Evolutionary conservation across 2,113 vertebrate species (phyloP).

Genomic region (Sander vitreus): DNA sequence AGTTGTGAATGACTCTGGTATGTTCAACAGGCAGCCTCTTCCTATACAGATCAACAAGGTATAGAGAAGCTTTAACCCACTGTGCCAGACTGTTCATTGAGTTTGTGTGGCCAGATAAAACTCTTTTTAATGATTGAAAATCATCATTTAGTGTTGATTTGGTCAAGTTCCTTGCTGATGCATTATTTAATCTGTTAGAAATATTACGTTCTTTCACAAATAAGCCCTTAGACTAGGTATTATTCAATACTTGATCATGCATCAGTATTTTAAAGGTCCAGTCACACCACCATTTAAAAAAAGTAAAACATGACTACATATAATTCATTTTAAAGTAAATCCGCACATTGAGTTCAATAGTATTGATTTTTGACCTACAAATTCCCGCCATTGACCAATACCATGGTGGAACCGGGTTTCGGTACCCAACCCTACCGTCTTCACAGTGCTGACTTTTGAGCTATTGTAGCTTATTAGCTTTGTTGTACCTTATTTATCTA

Average conservation of each 20-base stretch:
- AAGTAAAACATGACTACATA: neutral
- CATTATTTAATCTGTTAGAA: neutral
- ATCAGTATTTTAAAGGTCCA: neutral
- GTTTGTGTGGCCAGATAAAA: neutral
- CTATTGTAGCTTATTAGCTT: neutral
- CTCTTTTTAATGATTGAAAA: neutral
- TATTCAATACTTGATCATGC: neutral
- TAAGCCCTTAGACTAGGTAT: neutral
- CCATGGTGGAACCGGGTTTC: too few species aligned
- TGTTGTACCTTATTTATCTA: neutral
- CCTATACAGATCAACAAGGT: slow-evolving; percentile 25
- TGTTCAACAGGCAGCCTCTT: slow-evolving; percentile 25
- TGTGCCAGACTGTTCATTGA: neutral
- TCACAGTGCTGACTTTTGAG: neutral
- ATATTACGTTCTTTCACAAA: neutral
- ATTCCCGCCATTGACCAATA: neutral
- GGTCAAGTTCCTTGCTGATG: neutral
- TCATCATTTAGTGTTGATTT: neutral
- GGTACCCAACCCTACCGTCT: too few species aligned
- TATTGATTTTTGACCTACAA: neutral
- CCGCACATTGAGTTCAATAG: too few species aligned
- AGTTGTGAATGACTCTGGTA: slow-evolving; percentile 53
- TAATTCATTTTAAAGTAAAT: too few species aligned
- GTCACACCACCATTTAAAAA: neutral
- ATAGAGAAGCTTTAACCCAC: neutral